Evolutionary conservation across 2,888 invertebrate genomes (phyloP).

Genomic region (Eledona agricola): DNA sequence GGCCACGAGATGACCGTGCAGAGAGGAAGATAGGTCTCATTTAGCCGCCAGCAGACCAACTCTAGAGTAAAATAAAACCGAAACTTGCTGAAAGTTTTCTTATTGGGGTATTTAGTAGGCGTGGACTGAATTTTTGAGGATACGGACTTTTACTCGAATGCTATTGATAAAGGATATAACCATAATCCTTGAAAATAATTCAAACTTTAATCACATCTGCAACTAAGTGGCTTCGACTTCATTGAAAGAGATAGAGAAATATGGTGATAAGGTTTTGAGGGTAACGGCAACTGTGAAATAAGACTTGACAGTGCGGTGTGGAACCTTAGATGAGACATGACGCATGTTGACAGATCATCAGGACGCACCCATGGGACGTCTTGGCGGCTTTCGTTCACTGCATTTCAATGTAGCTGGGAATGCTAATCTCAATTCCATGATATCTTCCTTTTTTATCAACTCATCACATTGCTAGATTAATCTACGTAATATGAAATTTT

Average conservation of each 20-base stretch:
- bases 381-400: slow-evolving; percentile 42
- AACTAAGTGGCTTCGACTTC: too few relatives aligned
- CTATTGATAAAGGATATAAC: slow-evolving; percentile 24
- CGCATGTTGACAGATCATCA: slow-evolving; percentile 52
- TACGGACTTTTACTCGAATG: slow-evolving; percentile 23
- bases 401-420: slow-evolving; percentile 31
- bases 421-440: slow-evolving; percentile 27
- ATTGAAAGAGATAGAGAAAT: slow-evolving; percentile 26
- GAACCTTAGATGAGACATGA: slow-evolving; percentile 49
- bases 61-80: slow-evolving; percentile 52
- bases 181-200: too few relatives aligned
- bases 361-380: slow-evolving; percentile 46
- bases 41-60: slow-evolving; percentile 49
- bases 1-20: slow-evolving; percentile 53
- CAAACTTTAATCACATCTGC: too few relatives aligned
- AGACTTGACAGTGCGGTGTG: slow-evolving; percentile 40
- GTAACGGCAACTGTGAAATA: slow-evolving; percentile 40
- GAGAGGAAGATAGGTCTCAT: slow-evolving; percentile 52
- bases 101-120: slow-evolving; percentile 51
- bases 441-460: slow-evolving; percentile 16
- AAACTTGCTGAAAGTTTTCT: slow-evolving; percentile 51
- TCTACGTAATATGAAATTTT: too few relatives aligned
- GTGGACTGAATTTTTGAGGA: slow-evolving; percentile 50
- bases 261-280: slow-evolving; percentile 39
- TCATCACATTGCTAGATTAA: too few relatives aligned